A percentile compares a stretch with the other conserved stretches of the same genome.
Conservation (phyloP, 2,888 invertebrate species). For the Cremastobaeus sp. region DNA sequence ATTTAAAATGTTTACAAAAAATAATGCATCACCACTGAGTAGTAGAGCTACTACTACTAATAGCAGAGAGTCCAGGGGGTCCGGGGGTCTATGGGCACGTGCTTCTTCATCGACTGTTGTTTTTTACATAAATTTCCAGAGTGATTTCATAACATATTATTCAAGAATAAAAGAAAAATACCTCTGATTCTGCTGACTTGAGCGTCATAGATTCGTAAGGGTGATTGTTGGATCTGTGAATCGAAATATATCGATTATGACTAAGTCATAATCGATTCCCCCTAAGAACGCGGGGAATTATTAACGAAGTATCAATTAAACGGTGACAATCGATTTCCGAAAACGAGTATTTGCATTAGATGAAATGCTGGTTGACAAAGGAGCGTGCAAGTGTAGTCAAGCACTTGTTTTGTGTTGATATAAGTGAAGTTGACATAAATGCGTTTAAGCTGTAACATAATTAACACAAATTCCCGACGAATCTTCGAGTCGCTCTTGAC, state of each 20-base stretch:
- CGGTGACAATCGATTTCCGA: neutral
- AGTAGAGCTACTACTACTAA: constrained; percentile 19
- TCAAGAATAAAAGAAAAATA: constrained; percentile 21
- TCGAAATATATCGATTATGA: constrained; percentile 18
- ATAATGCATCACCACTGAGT: constrained; percentile 40
- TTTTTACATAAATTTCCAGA: constrained; percentile 28
- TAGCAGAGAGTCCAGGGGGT: constrained; percentile 12
- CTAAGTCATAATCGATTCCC: too few relatives aligned
- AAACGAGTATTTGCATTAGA: too few relatives aligned
- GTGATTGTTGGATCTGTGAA: constrained; percentile 8
- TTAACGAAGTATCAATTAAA: neutral
- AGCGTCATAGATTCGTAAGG: constrained; percentile 20
- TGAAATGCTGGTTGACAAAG: too few relatives aligned
- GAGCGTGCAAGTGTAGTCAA: too few relatives aligned
- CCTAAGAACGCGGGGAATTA: constrained; percentile 8
- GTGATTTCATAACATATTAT: constrained; percentile 21
- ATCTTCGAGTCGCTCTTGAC: constrained; percentile 57
- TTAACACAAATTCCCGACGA: constrained; percentile 40
- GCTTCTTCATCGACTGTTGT: neutral
- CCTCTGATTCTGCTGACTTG: constrained; percentile 12
- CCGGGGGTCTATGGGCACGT: constrained; percentile 16
- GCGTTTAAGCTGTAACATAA: constrained; percentile 34
- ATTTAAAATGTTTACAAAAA: constrained; percentile 25
- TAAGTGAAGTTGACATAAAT: constrained; percentile 33
- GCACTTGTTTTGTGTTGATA: too few relatives aligned